phyloP scores from a whole-genome alignment of 2,113 vertebrate species.

The Cyanistes caeruleus region DNA sequence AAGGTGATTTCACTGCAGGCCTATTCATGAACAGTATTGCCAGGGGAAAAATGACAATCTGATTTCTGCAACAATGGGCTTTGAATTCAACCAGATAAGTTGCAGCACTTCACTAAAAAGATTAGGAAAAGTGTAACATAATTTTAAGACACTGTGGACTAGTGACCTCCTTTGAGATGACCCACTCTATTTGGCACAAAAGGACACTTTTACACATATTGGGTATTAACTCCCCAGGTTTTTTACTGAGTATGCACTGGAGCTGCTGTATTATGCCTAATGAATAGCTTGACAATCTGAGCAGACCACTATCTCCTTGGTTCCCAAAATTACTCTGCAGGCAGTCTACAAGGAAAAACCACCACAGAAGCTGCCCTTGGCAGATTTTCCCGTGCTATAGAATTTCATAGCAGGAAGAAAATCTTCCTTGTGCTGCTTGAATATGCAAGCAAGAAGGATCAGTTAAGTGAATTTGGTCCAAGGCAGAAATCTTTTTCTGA shows the following conservation, averaged over 20 bases:
- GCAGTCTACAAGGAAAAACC: neutral
- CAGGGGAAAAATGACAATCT: neutral
- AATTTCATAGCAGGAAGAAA: neutral
- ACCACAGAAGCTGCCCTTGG: neutral
- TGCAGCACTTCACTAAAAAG: neutral
- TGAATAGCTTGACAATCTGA: neutral
- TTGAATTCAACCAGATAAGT: neutral
- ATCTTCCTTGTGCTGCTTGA: neutral
- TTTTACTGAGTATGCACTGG: neutral
- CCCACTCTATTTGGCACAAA: neutral
- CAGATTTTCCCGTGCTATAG: neutral
- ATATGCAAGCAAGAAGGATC: neutral
- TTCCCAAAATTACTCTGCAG: neutral
- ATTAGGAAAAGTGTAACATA: fast-evolving
- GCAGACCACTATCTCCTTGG: neutral
- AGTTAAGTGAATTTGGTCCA: neutral
- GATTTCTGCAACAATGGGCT: neutral
- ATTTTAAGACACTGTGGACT: neutral
- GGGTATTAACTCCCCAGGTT: neutral
- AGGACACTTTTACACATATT: neutral
- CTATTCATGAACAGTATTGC: neutral
- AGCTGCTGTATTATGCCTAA: neutral
- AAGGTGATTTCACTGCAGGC: neutral
- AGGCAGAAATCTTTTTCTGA: neutral
- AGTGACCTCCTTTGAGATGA: neutral